These are phyloP conservation scores for Rallus limicola DNA, from an alignment of 2,113 vertebrate genomes.

Conservation along the genomic window DNA sequence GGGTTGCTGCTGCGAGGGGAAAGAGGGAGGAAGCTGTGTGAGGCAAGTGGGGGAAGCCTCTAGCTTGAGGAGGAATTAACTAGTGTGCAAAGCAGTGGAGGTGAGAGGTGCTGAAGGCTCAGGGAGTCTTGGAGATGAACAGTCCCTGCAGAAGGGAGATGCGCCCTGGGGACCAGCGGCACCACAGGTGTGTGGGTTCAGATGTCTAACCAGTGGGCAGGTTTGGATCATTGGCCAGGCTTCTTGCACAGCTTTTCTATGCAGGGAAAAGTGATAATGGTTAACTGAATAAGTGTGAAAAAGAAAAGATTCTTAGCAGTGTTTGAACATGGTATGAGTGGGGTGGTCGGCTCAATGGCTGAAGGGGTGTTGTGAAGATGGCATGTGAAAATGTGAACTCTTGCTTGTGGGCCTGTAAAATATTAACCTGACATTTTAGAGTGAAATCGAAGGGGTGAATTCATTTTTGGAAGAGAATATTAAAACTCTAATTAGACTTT, in stretches of 20 bases:
- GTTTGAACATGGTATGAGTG: background rate
- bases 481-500: background rate
- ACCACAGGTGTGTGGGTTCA: background rate
- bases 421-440: background rate
- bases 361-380: background rate
- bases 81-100: background rate
- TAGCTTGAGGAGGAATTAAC: background rate
- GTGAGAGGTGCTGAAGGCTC: background rate
- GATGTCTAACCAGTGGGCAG: background rate
- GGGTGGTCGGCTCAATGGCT: background rate
- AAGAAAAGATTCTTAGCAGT: background rate
- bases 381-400: background rate
- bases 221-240: background rate
- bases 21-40: fast-evolving
- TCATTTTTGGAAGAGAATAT: background rate
- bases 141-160: background rate
- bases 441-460: background rate
- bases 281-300: background rate
- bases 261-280: background rate
- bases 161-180: fast-evolving
- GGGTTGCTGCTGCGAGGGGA: fast-evolving
- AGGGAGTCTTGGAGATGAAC: background rate
- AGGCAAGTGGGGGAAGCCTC: background rate
- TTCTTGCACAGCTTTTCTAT: background rate
- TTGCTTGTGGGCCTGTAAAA: background rate